Evolutionary conservation across 2,888 invertebrate genomes (phyloP).

Genomic region (Gisinianus flammeolus): DNA sequence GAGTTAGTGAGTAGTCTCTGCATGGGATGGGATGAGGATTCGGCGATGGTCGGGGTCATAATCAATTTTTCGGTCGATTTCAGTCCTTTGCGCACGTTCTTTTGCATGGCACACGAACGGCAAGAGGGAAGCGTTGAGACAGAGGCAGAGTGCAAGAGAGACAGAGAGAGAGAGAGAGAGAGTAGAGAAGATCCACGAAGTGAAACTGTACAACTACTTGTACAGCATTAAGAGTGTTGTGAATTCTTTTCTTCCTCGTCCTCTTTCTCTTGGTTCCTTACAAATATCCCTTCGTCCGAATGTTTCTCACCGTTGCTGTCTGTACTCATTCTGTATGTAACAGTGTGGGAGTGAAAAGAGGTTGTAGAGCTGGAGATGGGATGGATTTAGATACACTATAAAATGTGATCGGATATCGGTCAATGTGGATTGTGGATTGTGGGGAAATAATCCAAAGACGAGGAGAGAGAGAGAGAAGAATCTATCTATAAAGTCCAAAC

Average conservation of each 20-base stretch:
- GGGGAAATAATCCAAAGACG: slow-evolving; percentile 37
- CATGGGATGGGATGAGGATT: no score
- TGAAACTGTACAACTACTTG: no score
- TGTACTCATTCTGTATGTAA: no score
- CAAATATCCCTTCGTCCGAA: no score
- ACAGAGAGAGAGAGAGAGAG: background rate
- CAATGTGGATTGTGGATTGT: slow-evolving; percentile 24
- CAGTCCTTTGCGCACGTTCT: slow-evolving; percentile 47
- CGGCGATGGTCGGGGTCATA: slow-evolving; percentile 43
- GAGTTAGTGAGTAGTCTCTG: no score
- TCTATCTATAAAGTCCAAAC: background rate
- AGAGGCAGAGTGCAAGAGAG: background rate
- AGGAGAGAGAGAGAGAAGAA: background rate
- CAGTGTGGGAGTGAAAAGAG: no score
- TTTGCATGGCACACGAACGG: background rate
- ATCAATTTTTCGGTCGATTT: slow-evolving; percentile 53
- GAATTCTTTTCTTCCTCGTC: no score
- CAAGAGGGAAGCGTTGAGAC: background rate
- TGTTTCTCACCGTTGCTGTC: no score
- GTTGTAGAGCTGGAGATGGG: background rate
- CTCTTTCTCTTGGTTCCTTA: no score
- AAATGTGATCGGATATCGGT: slow-evolving; percentile 13
- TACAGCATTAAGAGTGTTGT: no score
- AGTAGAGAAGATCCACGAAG: background rate
- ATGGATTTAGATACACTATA: background rate